Evolutionary conservation across 2,888 invertebrate genomes (phyloP).

Genomic region (Eupithecia pulchellata): DNA sequence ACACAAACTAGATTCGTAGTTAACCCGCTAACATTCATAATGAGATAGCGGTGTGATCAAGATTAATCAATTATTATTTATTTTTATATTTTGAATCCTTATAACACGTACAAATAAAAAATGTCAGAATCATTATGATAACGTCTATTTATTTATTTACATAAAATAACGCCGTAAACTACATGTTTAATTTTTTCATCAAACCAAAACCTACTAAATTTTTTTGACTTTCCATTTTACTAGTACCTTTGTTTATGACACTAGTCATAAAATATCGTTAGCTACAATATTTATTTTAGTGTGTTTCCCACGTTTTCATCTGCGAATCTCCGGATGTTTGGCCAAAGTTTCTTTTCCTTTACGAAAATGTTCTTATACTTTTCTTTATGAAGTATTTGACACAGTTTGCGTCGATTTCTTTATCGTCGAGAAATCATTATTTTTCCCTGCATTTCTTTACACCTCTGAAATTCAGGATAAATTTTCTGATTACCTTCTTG

Average conservation of each 20-base stretch:
- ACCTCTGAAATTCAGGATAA: not conserved
- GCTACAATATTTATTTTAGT: not conserved
- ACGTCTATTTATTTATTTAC: too few relatives aligned
- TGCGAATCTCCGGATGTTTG: slow-evolving; percentile 58
- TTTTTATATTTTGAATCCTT: too few relatives aligned
- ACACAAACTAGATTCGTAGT: too few relatives aligned
- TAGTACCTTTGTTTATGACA: not conserved
- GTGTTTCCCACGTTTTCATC: slow-evolving; percentile 55
- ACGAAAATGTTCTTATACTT: not conserved
- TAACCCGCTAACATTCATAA: too few relatives aligned
- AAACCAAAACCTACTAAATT: not conserved
- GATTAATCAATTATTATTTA: too few relatives aligned
- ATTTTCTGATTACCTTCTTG: not conserved
- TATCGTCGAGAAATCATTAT: not conserved
- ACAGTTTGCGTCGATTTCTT: not conserved
- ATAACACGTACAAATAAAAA: too few relatives aligned
- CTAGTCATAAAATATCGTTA: not conserved
- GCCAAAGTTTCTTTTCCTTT: slow-evolving; percentile 51
- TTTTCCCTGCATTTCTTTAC: not conserved
- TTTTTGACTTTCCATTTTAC: not conserved
- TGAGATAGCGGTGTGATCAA: too few relatives aligned
- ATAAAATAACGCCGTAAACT: too few relatives aligned
- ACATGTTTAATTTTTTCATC: too few relatives aligned
- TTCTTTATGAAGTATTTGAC: not conserved
- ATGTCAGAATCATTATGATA: too few relatives aligned